These are phyloP conservation scores for Cephus rjabovi DNA, from an alignment of 2,888 invertebrate genomes.

Conservation along the genomic window DNA sequence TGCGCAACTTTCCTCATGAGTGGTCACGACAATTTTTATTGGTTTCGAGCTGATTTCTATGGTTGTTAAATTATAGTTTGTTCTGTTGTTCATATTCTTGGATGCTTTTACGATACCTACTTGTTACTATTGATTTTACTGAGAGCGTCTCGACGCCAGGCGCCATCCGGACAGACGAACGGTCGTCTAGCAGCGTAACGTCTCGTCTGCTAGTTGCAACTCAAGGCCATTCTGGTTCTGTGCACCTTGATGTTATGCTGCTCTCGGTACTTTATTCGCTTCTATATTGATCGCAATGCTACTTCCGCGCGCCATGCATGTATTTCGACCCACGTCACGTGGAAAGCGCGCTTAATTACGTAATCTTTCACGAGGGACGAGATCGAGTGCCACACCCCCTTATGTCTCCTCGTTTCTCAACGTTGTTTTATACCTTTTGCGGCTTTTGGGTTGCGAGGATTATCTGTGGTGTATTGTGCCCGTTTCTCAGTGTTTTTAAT, in stretches of 20 bases:
- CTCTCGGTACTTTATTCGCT: slow-evolving; percentile 25
- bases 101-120: not conserved
- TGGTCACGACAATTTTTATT: not conserved
- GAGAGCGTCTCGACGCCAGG: slow-evolving; percentile 23
- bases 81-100: not conserved
- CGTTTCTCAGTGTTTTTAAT: not conserved
- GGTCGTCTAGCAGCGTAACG: slow-evolving; percentile 14
- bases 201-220: slow-evolving; percentile 25
- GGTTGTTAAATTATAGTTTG: not conserved
- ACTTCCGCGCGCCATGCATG: slow-evolving; percentile 37
- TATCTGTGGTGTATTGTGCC: not conserved
- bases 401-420: slow-evolving; percentile 8
- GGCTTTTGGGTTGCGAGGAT: not conserved
- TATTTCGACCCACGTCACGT: slow-evolving; percentile 43
- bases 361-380: slow-evolving; percentile 39
- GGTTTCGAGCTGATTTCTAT: not conserved
- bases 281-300: slow-evolving; percentile 41
- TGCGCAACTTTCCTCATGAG: not conserved
- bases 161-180: slow-evolving; percentile 33
- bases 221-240: slow-evolving; percentile 30
- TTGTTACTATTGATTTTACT: slow-evolving; percentile 34
- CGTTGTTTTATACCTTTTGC: not conserved
- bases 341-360: slow-evolving; percentile 53
- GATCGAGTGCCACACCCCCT: slow-evolving; percentile 52
- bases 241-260: not conserved